Percentiles rank a stretch among this genome's conserved stretches.
Evolutionary conservation across 2,113 vertebrate species (phyloP).

Genomic region (Rhynchomys soricoides): DNA sequence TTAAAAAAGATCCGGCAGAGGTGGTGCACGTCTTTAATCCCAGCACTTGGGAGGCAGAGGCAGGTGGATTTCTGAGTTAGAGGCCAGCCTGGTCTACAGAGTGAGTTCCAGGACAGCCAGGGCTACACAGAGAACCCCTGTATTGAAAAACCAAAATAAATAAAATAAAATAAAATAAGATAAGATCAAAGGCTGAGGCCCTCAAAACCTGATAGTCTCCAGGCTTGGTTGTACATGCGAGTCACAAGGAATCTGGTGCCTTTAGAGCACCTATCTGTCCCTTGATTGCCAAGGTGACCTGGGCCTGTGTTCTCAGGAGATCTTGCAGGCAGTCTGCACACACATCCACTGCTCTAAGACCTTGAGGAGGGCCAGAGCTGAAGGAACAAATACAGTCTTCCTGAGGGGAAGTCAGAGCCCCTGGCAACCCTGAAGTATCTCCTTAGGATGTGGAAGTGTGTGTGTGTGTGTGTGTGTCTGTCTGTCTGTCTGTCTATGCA

Average conservation of each 20-base stretch:
- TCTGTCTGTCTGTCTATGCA: background rate
- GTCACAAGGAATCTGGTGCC: background rate
- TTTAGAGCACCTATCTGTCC: background rate
- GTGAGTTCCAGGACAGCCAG: too few species aligned
- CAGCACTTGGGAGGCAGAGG: too few species aligned
- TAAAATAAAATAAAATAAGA: too few species aligned
- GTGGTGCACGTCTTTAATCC: too few species aligned
- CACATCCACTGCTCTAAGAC: background rate
- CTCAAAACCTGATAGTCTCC: background rate
- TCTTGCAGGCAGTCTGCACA: too few species aligned
- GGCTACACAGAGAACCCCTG: too few species aligned
- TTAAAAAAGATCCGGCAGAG: too few species aligned
- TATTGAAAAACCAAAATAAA: too few species aligned
- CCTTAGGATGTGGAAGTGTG: background rate
- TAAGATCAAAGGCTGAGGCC: background rate
- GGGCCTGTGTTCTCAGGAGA: background rate
- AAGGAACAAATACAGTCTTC: background rate
- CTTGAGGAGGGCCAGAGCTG: background rate
- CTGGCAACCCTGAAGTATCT: background rate
- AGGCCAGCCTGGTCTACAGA: too few species aligned
- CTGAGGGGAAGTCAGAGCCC: background rate
- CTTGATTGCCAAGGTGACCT: background rate
- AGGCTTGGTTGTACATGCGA: background rate
- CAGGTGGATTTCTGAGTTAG: too few species aligned
- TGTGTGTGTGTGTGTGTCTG: accelerated